phyloP scores from a whole-genome alignment of 1,140 invertebrate genomes.

The Drosophila athabasca region DNA sequence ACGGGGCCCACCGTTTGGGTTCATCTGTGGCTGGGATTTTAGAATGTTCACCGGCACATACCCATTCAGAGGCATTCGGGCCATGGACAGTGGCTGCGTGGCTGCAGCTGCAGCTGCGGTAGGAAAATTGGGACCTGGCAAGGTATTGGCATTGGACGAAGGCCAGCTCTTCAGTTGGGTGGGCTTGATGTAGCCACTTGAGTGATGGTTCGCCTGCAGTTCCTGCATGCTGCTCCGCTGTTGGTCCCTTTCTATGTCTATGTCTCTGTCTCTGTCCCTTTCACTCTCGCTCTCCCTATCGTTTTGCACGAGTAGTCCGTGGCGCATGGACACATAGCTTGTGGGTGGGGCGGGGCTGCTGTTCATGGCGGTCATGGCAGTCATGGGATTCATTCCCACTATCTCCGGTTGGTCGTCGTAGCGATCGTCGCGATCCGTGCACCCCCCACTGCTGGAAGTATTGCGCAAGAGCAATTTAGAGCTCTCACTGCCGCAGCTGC shows the following conservation, averaged over 20 bases:
- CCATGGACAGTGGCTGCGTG: neutral
- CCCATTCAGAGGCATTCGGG: conserved; percentile 45
- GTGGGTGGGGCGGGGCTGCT: conserved; percentile 20
- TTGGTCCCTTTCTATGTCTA: conserved; percentile 1
- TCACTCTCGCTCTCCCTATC: conserved; percentile 34
- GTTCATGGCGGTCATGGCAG: neutral
- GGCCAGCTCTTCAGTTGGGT: conserved; percentile 67
- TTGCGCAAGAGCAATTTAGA: conserved; percentile 60
- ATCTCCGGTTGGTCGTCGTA: conserved; percentile 36
- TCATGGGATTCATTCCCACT: conserved; percentile 2
- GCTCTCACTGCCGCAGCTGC: conserved; percentile 65
- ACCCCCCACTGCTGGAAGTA: conserved; percentile 30
- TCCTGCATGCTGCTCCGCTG: conserved; percentile 1
- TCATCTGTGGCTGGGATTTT: conserved; percentile 21
- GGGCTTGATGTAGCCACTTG: conserved; percentile 64
- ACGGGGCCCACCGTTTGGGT: too few species aligned
- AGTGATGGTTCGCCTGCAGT: neutral
- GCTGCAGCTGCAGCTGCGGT: neutral
- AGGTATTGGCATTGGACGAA: conserved; percentile 34
- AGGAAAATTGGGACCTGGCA: conserved; percentile 10
- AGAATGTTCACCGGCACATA: conserved; percentile 64
- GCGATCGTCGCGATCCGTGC: conserved; percentile 27
- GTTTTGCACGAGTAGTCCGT: conserved; percentile 24
- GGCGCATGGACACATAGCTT: conserved; percentile 55
- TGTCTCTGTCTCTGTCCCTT: conserved; percentile 29